Percentiles rank a stretch among this genome's conserved stretches.
Conservation (phyloP, 2,797 vertebrate species). For the Crotalus adamanteus region DNA sequence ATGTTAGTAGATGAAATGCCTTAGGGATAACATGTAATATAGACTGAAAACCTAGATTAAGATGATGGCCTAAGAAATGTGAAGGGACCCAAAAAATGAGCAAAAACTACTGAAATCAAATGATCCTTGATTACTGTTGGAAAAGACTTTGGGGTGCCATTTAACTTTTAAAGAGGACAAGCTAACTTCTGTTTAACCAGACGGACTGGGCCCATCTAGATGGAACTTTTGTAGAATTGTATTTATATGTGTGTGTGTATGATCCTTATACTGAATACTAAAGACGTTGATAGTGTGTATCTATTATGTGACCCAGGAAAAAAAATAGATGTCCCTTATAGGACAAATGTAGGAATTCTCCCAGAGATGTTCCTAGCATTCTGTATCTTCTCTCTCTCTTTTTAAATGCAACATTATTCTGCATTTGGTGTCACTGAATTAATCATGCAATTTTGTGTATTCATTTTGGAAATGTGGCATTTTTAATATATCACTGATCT, state of each 20-base stretch:
- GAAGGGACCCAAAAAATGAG: not conserved
- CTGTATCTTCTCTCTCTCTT: not conserved
- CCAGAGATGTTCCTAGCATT: not conserved
- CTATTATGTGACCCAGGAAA: not conserved
- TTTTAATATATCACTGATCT: not conserved
- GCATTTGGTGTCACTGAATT: not conserved
- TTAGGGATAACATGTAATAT: not conserved
- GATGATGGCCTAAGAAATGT: not conserved
- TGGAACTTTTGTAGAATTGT: not conserved
- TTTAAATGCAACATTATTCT: not conserved
- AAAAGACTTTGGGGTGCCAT: not conserved
- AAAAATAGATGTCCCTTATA: not conserved
- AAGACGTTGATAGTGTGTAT: not conserved
- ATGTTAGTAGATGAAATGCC: not conserved
- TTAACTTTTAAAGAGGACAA: not conserved
- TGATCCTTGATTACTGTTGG: not conserved
- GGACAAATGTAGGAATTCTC: not conserved
- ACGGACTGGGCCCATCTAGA: not conserved
- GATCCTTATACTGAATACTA: not conserved
- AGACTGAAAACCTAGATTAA: not conserved
- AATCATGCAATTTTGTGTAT: not conserved
- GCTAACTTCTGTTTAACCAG: not conserved
- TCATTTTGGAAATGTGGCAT: not conserved
- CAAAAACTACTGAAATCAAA: not conserved
- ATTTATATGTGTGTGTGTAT: not conserved